Conservation (phyloP, 2,797 vertebrate genomes). For the Ptychadena robeensis region DNA sequence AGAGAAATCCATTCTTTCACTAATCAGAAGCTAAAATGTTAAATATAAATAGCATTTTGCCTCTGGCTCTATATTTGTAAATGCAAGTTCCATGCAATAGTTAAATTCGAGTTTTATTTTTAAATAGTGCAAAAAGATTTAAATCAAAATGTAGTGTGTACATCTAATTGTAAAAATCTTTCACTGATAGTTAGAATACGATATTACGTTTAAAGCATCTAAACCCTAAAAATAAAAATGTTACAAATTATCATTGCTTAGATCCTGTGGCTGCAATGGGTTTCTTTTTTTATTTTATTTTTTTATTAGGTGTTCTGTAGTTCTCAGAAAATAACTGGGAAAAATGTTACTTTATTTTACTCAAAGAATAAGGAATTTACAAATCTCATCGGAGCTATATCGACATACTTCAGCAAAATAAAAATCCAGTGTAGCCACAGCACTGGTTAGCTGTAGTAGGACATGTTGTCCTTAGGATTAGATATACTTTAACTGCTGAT, state of each 20-base stretch:
- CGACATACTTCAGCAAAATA: too few species aligned
- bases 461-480: neutral
- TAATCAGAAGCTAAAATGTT: constrained; percentile 58
- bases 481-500: constrained; percentile 28
- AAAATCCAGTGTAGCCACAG: too few species aligned
- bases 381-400: too few species aligned
- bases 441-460: neutral
- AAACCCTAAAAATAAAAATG: neutral
- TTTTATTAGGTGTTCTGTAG: neutral
- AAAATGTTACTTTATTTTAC: too few species aligned
- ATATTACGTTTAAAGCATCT: neutral
- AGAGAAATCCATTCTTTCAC: constrained; percentile 63
- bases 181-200: constrained; percentile 7
- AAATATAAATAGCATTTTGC: constrained; percentile 52
- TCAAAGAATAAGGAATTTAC: too few species aligned
- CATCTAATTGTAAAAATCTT: constrained; percentile 13
- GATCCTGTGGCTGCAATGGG: neutral
- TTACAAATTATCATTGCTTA: neutral
- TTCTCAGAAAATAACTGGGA: neutral
- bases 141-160: constrained; percentile 48
- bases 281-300: too few species aligned
- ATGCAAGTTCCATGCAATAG: constrained; percentile 64
- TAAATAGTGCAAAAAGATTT: constrained; percentile 71
- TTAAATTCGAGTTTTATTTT: constrained; percentile 52
- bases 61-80: constrained; percentile 41